These are phyloP conservation scores for Anableps anableps DNA, from an alignment of 2,797 vertebrate species.

Conservation along the genomic window DNA sequence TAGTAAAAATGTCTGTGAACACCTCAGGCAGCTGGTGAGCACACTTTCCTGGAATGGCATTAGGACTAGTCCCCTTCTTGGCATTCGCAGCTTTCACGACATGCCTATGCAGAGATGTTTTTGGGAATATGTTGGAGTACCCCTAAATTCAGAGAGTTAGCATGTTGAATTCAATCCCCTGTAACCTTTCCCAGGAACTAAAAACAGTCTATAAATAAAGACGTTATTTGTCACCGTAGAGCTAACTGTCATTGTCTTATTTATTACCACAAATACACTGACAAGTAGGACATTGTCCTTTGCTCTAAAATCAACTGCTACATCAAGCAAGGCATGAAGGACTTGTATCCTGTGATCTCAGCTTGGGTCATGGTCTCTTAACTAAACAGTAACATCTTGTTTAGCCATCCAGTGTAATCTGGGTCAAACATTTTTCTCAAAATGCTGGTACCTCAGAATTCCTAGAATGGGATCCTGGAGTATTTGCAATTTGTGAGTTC, in stretches of 20 bases:
- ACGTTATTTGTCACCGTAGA: slow-evolving; percentile 1
- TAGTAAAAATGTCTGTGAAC: too few species aligned
- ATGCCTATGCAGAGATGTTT: neutral
- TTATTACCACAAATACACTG: neutral
- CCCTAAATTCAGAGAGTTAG: neutral
- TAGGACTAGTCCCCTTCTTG: too few species aligned
- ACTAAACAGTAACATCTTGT: slow-evolving; percentile 31
- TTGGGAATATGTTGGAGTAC: neutral
- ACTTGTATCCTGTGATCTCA: slow-evolving; percentile 30
- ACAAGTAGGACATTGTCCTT: slow-evolving; percentile 23
- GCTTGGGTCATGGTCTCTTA: slow-evolving; percentile 7
- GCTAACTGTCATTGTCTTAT: slow-evolving; percentile 9
- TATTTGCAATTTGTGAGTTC: slow-evolving; percentile 14
- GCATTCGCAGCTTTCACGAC: neutral
- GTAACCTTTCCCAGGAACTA: neutral
- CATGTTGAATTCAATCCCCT: neutral
- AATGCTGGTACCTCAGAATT: neutral
- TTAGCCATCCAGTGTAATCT: slow-evolving; percentile 3
- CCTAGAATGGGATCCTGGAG: slow-evolving; percentile 1
- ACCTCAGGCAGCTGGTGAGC: too few species aligned
- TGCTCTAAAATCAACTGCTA: slow-evolving; percentile 4
- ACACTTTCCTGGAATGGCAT: too few species aligned
- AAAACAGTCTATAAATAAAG: neutral
- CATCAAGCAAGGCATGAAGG: neutral
- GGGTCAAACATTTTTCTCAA: slow-evolving; percentile 7